Evolutionary conservation across 2,113 vertebrate genomes (phyloP).

Genomic region (Pavo muticus): DNA sequence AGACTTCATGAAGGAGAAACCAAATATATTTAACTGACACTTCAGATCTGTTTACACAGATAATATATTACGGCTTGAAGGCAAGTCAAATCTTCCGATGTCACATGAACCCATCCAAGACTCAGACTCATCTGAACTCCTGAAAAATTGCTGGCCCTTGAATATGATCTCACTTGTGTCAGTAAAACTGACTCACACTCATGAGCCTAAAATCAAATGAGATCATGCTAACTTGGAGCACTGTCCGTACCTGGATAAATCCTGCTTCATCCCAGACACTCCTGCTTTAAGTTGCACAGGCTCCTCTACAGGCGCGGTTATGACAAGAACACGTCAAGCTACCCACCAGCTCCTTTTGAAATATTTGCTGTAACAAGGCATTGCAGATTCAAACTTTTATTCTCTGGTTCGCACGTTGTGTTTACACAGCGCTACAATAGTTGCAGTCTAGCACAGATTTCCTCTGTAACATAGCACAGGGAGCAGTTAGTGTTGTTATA

Average conservation of each 20-base stretch:
- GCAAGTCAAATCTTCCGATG: neutral
- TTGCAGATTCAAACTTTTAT: neutral
- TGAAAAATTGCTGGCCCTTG: neutral
- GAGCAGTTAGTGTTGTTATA: neutral
- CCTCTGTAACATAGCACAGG: neutral
- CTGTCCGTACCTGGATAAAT: neutral
- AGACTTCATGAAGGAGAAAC: neutral
- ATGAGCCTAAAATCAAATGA: neutral
- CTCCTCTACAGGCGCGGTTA: neutral
- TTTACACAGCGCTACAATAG: neutral
- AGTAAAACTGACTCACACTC: neutral
- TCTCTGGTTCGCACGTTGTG: neutral
- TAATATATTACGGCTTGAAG: rapidly evolving
- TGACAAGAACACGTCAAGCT: neutral
- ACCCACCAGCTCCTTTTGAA: neutral
- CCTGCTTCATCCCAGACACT: neutral
- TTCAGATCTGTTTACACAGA: slow-evolving; percentile 13
- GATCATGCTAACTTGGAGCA: neutral
- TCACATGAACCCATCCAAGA: slow-evolving; percentile 15
- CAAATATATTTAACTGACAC: neutral
- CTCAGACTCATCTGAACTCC: slow-evolving; percentile 11
- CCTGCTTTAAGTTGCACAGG: neutral
- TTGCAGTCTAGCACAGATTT: neutral
- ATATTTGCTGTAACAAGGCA: neutral
- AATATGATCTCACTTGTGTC: neutral